Base-by-base conservation (phyloP, 1,140 invertebrate species). In the Pogonomyrmex californicus region DNA sequence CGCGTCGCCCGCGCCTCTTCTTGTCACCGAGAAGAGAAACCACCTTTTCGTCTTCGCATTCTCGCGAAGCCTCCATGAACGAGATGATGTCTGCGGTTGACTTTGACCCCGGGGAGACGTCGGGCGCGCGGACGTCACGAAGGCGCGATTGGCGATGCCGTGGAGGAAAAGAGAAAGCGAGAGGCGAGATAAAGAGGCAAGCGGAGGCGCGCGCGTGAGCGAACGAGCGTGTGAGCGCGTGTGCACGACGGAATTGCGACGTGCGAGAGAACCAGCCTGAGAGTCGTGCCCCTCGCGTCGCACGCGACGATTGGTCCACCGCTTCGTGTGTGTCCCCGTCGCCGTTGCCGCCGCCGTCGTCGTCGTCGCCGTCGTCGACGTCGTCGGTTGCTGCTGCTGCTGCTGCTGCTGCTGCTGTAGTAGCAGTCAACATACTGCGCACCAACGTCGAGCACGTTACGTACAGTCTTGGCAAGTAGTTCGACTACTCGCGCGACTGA, bases 391-490 rank as follows among this genome's bases (percentile, higher is more conserved):
- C 5, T 36, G 60, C 33, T 38, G 63, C 5, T 36, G 60, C 33
- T 30, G 71, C 36, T 30, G 44, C 10, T 36, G 41, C 41, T 30
- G 44, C 60, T 71, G 66, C 58, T 75, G 41, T 51, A 90, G 60
- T 51, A 82, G 62, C 65, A 77, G 71, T 91, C 86, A 70, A 65
- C 63, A 82, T 91, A 92, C 92, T 93, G 90, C 92, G 90, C 91
- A 92, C 87, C 90, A 68, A 60, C 62, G 58, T 36, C 63, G 73
- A 87, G 77, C 87, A 63, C 86, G 62, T 62, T 76, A 17, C 30
- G 87, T 92, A 93, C 91, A 92, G 87, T 92, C 91, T 92, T 93
- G 90, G 90, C 91, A 91, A 91, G 78, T 77, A 91, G 75, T 83
- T n/a, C 17, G 51, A 63, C 36, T 66, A 73, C 65, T 89, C 73